Evolutionary conservation across 1,140 invertebrate species (phyloP), one percentile per base, ranked within the genome.

Genomic region (Drosophila insularis): DNA sequence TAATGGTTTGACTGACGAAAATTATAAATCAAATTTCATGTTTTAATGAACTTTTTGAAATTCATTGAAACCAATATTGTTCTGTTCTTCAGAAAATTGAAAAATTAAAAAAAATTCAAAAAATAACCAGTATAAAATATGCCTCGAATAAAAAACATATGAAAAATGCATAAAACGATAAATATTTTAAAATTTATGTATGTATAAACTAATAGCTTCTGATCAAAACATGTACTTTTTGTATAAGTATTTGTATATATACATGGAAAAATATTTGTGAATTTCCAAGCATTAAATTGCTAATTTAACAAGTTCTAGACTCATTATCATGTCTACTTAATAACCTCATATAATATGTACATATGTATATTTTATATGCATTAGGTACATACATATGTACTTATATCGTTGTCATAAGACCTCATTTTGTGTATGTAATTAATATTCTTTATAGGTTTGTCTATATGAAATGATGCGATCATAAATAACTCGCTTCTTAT

Each of bases 321-420:
- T 21, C 43, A 50, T 21, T 50, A 50, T 21, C 43, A 50, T 50
- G 43, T 50, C 43, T 50, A 50, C 17, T 50, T 50, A 50, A 21
- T 50, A 10, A 50, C 17, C 43, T 19, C 10, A 19, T 50, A 50
- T 14, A 46, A 17, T 21, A 11, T 11, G 8, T 17, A 3, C 8
- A 19, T 19, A 46, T 19, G 2, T 27, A 27, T 27, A 5, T 27
- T 27, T 27, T 27, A 27, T 1, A 21, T 21, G 21, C 21, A 21
- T 21, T 2, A 21, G 21, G 21, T 27, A 27, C 4, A 4, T 27
- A 27, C 4, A 4, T 27, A 0, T 50, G 19, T 11, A 21, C 17
- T 6, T 19, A 8, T 19, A 21, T 50, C 8, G 19, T 21, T 50
- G 43, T 50, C 43, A 50, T 50, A 50, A 50, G 17, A 50, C 43